Conservation (phyloP, 2,888 invertebrate genomes). For the Boloria euphrosyne region DNA sequence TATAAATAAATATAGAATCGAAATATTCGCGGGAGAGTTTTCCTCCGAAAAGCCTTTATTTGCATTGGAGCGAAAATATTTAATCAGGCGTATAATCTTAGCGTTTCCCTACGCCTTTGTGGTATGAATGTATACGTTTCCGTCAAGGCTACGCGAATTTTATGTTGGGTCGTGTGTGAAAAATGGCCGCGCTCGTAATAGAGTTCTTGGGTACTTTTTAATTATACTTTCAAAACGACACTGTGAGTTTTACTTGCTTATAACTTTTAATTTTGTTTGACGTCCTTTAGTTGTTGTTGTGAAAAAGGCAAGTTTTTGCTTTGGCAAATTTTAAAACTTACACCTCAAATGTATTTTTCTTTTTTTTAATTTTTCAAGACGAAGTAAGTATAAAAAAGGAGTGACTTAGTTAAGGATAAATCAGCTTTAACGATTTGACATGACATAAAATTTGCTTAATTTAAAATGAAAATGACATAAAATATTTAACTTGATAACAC, state of each 20-base stretch:
- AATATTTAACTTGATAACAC: not conserved
- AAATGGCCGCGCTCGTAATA: conserved; percentile 21
- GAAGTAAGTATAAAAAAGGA: no score
- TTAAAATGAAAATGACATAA: not conserved
- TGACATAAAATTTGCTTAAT: not conserved
- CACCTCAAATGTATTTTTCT: no score
- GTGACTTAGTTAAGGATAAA: no score
- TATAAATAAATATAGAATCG: conserved; percentile 45
- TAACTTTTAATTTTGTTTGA: conserved; percentile 12
- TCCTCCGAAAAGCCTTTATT: conserved; percentile 68
- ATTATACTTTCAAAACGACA: conserved; percentile 20
- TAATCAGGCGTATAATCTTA: conserved; percentile 80
- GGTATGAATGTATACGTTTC: conserved; percentile 58
- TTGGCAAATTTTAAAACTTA: no score
- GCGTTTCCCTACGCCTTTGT: conserved; percentile 68
- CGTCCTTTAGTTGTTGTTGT: conserved; percentile 2
- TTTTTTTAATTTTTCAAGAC: no score
- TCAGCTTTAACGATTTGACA: not conserved
- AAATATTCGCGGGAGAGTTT: conserved; percentile 53
- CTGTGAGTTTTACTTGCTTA: not conserved
- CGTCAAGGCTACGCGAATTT: conserved; percentile 48
- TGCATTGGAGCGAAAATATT: conserved; percentile 80
- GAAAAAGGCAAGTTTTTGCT: not conserved
- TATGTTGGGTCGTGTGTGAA: conserved; percentile 38
- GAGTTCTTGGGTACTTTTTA: conserved; percentile 18